Base-by-base conservation (phyloP, 2,797 vertebrate species). In the Kryptolebias ocellatus region DNA sequence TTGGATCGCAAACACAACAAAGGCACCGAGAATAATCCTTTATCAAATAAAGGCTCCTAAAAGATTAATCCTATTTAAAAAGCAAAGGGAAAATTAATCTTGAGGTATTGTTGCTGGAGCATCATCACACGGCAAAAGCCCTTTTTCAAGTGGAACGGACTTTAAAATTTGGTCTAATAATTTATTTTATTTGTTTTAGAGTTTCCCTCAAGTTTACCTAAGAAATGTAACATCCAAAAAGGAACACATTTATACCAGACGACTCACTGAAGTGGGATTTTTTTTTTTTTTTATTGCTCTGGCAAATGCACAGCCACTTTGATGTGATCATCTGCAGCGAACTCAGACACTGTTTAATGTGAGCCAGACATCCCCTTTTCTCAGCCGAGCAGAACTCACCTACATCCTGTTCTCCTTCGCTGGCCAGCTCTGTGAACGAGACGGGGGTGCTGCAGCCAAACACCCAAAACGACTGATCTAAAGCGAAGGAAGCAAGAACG, bases 41-140 rank as follows among this genome's bases (percentile, higher is more conserved):
- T 76, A 85, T 87, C 83, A 86, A 83, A 84, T 79, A 81, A 88
- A 83, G 78, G 85, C 87, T 74, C 80, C 69, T 67, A 18, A 39
- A 24, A 78, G 79, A 86, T 85, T 87, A 79, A 87, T 86, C 70
- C 82, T 66, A 83, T 76, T 72, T 73, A 67, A 83, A 60, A 60
- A 57, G 56, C 73, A 61, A 74, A 79, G 76, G 62, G 53, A 61
- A 64, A 70, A 53, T 58, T 49, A 79, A 74, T 76, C 79, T 65
- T 18, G 65, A 28, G 39, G 49, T 1, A 42, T 42, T 42, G 52
- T 60, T 67, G 54, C 52, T 71, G 69, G 71, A 85, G 80, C 69
- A 70, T 65, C 67, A 74, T 83, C 53, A 79, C 72, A 83, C 74
- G 74, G 64, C 67, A 62, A 57, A 44, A 14, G 53, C 29, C n/a